Conservation (phyloP, 2,113 vertebrate genomes). For the Elgaria multicarinata region DNA sequence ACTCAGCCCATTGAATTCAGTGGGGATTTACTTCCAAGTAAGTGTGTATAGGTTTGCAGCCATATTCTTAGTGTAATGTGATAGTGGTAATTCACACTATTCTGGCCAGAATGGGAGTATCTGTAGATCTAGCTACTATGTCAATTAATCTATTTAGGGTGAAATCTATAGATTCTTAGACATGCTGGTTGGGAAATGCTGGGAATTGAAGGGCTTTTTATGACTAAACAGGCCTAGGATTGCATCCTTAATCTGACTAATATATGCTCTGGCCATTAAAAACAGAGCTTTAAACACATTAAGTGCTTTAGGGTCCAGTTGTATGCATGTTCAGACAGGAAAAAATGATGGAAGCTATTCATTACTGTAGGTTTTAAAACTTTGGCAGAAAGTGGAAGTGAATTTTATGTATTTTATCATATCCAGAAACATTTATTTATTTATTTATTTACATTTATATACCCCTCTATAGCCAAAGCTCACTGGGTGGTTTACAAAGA, state of each 20-base stretch:
- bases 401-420: not conserved
- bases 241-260: not conserved
- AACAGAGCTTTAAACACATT: not conserved
- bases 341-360: not conserved
- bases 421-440: too few species aligned
- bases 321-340: too few species aligned
- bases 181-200: too few species aligned
- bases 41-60: too few species aligned
- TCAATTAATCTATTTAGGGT: too few species aligned
- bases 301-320: not conserved
- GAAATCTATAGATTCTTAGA: too few species aligned
- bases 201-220: too few species aligned
- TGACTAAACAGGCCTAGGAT: too few species aligned
- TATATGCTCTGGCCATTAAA: not conserved
- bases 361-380: not conserved
- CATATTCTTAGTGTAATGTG: not conserved
- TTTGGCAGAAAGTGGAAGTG: not conserved
- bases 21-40: not conserved
- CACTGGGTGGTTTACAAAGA: too few species aligned
- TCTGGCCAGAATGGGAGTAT: not conserved
- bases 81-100: not conserved
- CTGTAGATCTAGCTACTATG: not conserved
- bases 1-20: not conserved
- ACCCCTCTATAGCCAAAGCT: too few species aligned
- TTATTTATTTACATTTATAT: too few species aligned